These are phyloP conservation scores for Xenus cinereus DNA, from an alignment of 2,113 vertebrate genomes.

Conservation along the genomic window DNA sequence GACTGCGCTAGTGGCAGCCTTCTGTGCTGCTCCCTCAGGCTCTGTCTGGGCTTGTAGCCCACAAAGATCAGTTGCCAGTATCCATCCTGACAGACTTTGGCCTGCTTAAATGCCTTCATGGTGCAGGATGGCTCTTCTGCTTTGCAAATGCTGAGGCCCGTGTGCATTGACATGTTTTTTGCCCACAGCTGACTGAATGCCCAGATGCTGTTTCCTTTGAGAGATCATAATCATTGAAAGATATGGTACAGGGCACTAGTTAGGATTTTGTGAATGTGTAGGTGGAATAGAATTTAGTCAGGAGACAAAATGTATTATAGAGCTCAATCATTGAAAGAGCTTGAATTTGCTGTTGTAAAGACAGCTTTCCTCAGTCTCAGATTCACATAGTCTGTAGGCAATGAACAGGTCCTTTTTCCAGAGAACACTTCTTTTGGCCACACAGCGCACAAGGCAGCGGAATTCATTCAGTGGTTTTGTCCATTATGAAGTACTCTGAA, in stretches of 20 bases:
- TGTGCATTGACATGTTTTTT: neutral
- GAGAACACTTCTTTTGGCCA: neutral
- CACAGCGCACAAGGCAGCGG: neutral
- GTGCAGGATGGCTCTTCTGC: neutral
- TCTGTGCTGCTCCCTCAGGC: conserved; percentile 8
- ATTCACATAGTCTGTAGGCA: neutral
- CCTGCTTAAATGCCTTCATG: neutral
- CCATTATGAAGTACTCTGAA: neutral
- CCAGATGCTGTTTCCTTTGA: neutral
- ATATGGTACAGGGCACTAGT: neutral
- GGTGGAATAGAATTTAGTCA: neutral
- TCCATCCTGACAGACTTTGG: neutral
- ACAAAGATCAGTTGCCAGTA: neutral
- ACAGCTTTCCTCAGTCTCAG: neutral
- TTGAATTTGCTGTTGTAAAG: neutral
- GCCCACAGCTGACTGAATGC: neutral
- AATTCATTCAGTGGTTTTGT: neutral
- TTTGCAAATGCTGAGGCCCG: neutral
- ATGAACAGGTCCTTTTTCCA: neutral
- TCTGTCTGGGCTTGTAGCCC: neutral
- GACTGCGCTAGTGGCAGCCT: neutral
- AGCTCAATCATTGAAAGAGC: neutral
- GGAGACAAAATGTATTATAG: neutral
- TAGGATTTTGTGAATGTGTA: neutral
- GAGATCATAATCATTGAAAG: neutral